Conservation (phyloP, 2,797 vertebrate species). For the Protosalanx chinensis region DNA sequence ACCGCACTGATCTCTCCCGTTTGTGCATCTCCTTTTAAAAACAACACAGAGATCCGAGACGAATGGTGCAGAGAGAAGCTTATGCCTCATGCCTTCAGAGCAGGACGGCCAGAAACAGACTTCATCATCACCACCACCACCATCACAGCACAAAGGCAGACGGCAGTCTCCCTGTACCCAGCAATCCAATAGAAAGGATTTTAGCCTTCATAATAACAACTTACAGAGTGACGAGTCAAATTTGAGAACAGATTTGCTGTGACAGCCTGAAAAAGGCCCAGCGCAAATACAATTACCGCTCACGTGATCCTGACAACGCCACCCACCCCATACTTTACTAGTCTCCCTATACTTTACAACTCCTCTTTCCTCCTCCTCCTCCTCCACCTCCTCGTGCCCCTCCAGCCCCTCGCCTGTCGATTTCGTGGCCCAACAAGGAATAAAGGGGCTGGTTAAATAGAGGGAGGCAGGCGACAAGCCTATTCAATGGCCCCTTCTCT, state of each 20-base stretch:
- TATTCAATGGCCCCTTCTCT: slow-evolving; percentile 56
- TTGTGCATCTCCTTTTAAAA: slow-evolving; percentile 46
- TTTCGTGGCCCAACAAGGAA: slow-evolving; percentile 47
- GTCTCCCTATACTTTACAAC: slow-evolving; percentile 36
- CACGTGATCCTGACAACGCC: slow-evolving; percentile 48
- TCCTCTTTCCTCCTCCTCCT: slow-evolving; percentile 33
- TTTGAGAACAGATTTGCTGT: slow-evolving; percentile 78
- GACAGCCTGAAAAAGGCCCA: slow-evolving; percentile 84
- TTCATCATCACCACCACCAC: slow-evolving; percentile 71
- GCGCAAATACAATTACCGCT: slow-evolving; percentile 80
- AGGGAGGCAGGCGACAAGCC: slow-evolving; percentile 56
- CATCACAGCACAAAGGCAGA: slow-evolving; percentile 64
- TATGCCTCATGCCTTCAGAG: slow-evolving; percentile 53
- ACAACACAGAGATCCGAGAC: slow-evolving; percentile 41
- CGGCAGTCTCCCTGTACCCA: slow-evolving; percentile 60
- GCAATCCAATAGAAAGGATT: slow-evolving; percentile 88
- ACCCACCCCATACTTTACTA: slow-evolving; percentile 19
- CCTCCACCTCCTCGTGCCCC: background rate
- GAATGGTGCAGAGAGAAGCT: slow-evolving; percentile 40
- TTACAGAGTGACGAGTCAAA: slow-evolving; percentile 91
- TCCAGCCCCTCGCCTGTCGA: background rate
- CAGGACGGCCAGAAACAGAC: slow-evolving; percentile 71
- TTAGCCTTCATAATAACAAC: slow-evolving; percentile 93
- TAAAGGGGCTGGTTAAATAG: slow-evolving; percentile 63
- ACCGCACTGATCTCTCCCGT: slow-evolving; percentile 26